Evolutionary conservation across 2,113 vertebrate genomes (phyloP), one percentile per base, ranked within the genome.

Genomic region (Tilapia sparmanii): DNA sequence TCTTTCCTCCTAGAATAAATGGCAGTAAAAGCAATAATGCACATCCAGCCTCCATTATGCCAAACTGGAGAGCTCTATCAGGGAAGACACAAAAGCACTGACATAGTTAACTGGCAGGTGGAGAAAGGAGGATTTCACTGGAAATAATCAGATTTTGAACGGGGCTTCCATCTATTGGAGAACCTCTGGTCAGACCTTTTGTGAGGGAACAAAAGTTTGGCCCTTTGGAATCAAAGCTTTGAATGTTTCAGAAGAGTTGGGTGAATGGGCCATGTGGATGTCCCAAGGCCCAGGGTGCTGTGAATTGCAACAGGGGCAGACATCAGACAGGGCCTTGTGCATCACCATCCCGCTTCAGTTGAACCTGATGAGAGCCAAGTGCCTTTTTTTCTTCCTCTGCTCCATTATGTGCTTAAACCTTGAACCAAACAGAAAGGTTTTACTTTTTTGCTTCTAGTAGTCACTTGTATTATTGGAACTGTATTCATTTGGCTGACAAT

Each of bases 81-180:
- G 31, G 90, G 73, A 82, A 59, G 76, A 96, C 96, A 98, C 97
- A 98, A 97, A 97, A 93, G 92, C 95, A 87, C 93, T 96, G 96
- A 97, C 97, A 96, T 98, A 97, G 97, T 98, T 98, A 97, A 98
- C 97, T 98, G 97, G 96, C 97, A 98, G 97, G 96, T 97, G 97
- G 97, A 98, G 96, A 98, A 98, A 98, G 96, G 97, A 92, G 95
- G 97, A 98, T 95, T 92, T 94, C 96, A 96, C 94, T 97, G 97
- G 97, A 98, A 98, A 97, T 98, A 98, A 99, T 98, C 97, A 97
- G 97, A 99, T 98, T 98, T 97, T 97, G 94, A 97, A 97, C 63
- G 86, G 97, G 40, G 87, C 66, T 95, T 92, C 89, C 88, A 89
- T 98, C 95, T 93, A 95, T 94, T 90, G 94, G 93, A 96, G 89